These are phyloP conservation scores for Burhinus bistriatus DNA, from an alignment of 2,113 vertebrate species.

Conservation along the genomic window DNA sequence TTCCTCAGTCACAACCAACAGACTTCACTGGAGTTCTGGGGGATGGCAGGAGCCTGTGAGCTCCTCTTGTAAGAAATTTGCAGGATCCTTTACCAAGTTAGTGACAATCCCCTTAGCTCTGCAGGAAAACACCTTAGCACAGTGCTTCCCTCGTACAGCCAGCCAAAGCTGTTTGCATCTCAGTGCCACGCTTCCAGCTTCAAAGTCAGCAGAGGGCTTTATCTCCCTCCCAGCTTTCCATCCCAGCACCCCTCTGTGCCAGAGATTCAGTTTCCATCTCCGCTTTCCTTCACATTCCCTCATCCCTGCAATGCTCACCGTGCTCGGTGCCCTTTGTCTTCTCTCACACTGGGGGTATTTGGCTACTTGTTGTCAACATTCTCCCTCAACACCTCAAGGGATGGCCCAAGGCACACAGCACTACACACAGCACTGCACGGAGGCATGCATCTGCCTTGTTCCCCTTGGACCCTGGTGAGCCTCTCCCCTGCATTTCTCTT, in stretches of 20 bases:
- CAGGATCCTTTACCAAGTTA: not conserved
- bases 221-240: not conserved
- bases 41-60: not conserved
- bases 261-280: not conserved
- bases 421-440: not conserved
- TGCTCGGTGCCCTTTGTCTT: not conserved
- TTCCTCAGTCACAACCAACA: not conserved
- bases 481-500: not conserved
- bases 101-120: not conserved
- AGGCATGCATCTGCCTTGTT: not conserved
- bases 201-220: not conserved
- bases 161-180: not conserved
- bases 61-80: not conserved
- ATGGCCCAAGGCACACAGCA: not conserved
- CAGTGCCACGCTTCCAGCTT: not conserved
- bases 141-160: not conserved
- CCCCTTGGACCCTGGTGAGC: fast-evolving
- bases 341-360: not conserved
- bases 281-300: not conserved
- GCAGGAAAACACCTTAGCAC: not conserved
- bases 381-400: not conserved
- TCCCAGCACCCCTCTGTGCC: not conserved
- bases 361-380: not conserved
- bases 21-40: not conserved
- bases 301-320: not conserved